These are phyloP conservation scores for Camarhynchus parvulus DNA, from an alignment of 2,113 vertebrate genomes.

Conservation along the genomic window DNA sequence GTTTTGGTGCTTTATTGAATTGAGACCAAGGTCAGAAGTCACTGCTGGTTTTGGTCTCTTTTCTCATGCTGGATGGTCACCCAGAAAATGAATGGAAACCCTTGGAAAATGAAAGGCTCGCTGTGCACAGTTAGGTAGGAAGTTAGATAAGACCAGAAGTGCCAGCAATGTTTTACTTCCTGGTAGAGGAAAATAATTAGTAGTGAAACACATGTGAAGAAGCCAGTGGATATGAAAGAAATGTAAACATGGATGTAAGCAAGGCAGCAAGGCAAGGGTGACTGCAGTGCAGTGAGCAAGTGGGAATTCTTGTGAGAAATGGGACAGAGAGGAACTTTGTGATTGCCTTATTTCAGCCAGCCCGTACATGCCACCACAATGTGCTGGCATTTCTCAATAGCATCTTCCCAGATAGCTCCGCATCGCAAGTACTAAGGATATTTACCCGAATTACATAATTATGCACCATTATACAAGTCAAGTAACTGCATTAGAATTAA, in stretches of 20 bases:
- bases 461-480: constrained; percentile 40
- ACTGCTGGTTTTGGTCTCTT: neutral
- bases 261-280: neutral
- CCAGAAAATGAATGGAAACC: neutral
- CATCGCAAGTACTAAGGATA: constrained; percentile 11
- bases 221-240: neutral
- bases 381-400: neutral
- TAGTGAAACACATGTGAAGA: neutral
- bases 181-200: neutral
- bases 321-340: neutral
- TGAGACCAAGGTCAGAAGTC: neutral
- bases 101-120: neutral
- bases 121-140: neutral
- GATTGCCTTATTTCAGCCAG: neutral
- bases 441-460: constrained; percentile 54
- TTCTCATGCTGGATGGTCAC: neutral
- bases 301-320: neutral
- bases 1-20: neutral
- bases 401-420: neutral
- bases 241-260: neutral
- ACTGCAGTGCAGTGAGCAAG: neutral
- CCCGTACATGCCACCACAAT: neutral
- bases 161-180: neutral
- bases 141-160: neutral
- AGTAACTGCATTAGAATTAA: constrained; percentile 52